Evolutionary conservation across 2,113 vertebrate species (phyloP).

Genomic region (Megaptera novaeangliae): DNA sequence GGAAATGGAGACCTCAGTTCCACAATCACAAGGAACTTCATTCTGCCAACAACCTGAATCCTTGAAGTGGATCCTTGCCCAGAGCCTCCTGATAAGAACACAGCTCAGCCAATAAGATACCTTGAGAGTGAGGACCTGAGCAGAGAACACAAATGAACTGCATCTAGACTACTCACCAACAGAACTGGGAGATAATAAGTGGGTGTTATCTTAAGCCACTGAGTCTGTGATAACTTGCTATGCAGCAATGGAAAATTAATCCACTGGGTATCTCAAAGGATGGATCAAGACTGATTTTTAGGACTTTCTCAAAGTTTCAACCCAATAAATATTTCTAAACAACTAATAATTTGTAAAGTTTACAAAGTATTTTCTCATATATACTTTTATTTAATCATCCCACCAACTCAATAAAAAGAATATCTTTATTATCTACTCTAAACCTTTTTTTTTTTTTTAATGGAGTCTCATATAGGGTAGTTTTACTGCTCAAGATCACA

Average conservation of each 20-base stretch:
- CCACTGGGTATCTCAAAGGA: not conserved
- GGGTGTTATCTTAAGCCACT: not conserved
- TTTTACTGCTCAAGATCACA: not conserved
- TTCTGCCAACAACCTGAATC: not conserved
- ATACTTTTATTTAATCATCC: not conserved
- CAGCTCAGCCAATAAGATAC: not conserved
- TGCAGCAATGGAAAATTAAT: not conserved
- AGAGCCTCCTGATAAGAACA: not conserved
- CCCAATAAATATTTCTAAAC: not conserved
- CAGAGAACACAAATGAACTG: not conserved
- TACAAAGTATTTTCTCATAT: not conserved
- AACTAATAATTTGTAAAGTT: not conserved
- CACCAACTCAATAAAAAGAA: not conserved
- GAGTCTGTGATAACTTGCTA: not conserved
- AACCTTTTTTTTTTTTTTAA: not conserved
- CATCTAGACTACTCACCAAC: not conserved
- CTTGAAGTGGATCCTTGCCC: not conserved
- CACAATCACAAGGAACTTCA: not conserved
- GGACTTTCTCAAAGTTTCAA: not conserved
- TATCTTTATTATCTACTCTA: not conserved
- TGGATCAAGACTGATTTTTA: not conserved
- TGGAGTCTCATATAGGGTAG: not conserved
- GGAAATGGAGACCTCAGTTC: not conserved
- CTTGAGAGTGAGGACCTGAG: not conserved
- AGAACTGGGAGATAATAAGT: not conserved